Evolutionary conservation across 2,113 vertebrate species (phyloP).

Genomic region (Marmota monax): DNA sequence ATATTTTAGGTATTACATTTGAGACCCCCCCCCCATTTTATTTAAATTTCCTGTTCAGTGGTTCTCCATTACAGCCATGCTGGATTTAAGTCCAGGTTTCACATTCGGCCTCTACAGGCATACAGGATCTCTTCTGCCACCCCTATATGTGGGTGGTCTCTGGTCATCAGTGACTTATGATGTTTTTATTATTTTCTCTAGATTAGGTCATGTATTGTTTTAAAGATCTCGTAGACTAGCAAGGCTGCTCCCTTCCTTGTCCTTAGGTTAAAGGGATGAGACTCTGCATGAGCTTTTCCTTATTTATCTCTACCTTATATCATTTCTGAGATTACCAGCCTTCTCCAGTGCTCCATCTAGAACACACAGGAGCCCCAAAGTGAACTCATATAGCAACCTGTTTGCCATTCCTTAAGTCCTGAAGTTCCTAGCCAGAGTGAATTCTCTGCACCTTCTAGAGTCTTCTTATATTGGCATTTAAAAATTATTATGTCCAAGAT

Average conservation of each 20-base stretch:
- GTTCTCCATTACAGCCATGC: neutral
- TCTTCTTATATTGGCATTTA: too few relatives aligned
- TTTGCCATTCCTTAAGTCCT: too few relatives aligned
- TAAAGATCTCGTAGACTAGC: too few relatives aligned
- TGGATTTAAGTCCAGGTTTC: neutral
- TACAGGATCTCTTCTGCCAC: neutral
- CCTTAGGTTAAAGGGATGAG: neutral
- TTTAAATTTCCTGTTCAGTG: neutral
- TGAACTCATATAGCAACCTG: neutral
- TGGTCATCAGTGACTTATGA: neutral
- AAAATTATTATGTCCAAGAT: neutral
- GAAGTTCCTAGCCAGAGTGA: too few relatives aligned
- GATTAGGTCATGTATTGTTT: neutral
- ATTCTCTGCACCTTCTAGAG: too few relatives aligned
- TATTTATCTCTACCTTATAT: neutral
- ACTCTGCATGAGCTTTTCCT: neutral
- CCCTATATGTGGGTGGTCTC: neutral
- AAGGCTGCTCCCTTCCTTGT: neutral
- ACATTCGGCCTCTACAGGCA: neutral
- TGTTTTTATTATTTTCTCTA: neutral
- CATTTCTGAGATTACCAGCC: neutral
- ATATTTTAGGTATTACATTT: neutral
- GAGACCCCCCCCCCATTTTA: neutral
- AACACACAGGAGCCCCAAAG: neutral
- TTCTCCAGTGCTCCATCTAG: neutral